Evolutionary conservation across 2,888 invertebrate species (phyloP), one percentile per base, ranked within the genome.

Genomic region (Drosophila austrosaltans): DNA sequence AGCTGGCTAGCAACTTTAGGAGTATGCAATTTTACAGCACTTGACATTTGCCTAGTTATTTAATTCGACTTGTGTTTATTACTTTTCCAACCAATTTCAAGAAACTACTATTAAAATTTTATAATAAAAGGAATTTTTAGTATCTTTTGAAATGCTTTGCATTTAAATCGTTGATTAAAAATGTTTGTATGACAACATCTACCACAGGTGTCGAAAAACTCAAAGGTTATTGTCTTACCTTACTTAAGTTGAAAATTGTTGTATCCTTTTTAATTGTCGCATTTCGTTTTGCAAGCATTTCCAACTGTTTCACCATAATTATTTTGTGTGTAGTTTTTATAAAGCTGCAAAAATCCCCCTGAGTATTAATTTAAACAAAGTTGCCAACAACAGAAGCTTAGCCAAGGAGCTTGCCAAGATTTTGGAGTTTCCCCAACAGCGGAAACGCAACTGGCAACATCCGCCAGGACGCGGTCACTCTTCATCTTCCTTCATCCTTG

Each of bases 381-480:
- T 72, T 72, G 72, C 72, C 72, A 72, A 72, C 66, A 62, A 62
- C 72, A 71, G 72, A 72, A 62, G 36, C 30, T 65, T 71, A 20
- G 25, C 63, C 25, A 69, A 73, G 56, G 60, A 25, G 44, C 44
- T 44, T 44, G 56, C 16, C 67, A 64, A 67, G 61, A 74, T 63
- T 73, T 71, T 68, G 64, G 48, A 10, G 36, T 48, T 48, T 12
- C 22, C 48, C 72, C 72, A 58, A 22, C 60, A 67, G 48, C 78
- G 70, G 77, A 81, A 73, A 57, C 72, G 68, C 65, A 73, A 67
- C 69, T 76, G 78, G 59, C 63, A 68, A 62, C 79, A 69, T 83
- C 72, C 77, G 77, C 28, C 48, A 48, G 22, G 22, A 25, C 22
- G 16, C 48, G 48, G 48, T 25, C 48, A 48, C 22, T 54, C 60